phyloP scores from a whole-genome alignment of 2,888 invertebrate species.

The Drosophila macrospina region DNA sequence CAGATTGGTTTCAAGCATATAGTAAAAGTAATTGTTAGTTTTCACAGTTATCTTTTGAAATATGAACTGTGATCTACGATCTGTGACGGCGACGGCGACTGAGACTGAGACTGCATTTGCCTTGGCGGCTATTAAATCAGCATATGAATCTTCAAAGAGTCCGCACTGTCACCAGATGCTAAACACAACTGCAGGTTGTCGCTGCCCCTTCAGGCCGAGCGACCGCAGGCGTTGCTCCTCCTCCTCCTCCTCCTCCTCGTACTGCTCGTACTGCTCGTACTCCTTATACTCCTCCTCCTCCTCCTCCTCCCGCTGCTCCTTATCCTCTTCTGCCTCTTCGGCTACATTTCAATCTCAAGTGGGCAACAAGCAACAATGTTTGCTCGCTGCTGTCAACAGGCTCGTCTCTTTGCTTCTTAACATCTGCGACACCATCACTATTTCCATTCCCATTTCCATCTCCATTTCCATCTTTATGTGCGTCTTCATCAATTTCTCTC shows the following conservation, averaged over 20 bases:
- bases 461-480: conserved; percentile 1
- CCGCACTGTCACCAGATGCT: conserved; percentile 55
- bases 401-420: conserved; percentile 44
- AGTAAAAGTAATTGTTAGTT: neutral
- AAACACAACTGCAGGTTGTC: conserved; percentile 43
- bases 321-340: neutral
- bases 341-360: conserved; percentile 61
- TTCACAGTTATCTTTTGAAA: conserved; percentile 11
- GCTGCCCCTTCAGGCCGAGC: neutral
- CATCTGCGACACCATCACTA: conserved; percentile 13
- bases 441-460: conserved; percentile 7
- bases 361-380: conserved; percentile 57
- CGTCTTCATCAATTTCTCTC: conserved; percentile 15
- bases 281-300: neutral
- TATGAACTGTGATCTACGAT: conserved; percentile 15
- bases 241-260: neutral
- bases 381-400: conserved; percentile 58
- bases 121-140: conserved; percentile 45
- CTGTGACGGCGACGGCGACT: conserved; percentile 8
- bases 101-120: conserved; percentile 9
- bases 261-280: neutral
- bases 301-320: neutral
- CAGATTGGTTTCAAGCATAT: too few relatives aligned
- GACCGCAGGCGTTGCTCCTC: neutral
- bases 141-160: conserved; percentile 53